Evolutionary conservation across 53 echinoderm and acorn worm species (phyloP).

Genomic region (Stichopus horrens): DNA sequence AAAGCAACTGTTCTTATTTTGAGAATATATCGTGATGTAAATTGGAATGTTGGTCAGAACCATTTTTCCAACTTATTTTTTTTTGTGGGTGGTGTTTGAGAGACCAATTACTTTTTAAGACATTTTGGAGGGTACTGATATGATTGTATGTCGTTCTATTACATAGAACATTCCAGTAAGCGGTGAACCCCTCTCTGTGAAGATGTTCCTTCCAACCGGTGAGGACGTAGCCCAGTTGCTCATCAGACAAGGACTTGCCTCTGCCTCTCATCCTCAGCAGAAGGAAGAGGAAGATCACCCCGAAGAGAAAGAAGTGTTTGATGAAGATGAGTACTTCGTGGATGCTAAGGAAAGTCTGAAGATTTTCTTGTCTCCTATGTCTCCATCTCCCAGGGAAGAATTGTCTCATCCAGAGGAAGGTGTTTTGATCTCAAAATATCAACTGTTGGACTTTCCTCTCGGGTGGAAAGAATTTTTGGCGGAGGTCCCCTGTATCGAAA

Average conservation of each 20-base stretch:
- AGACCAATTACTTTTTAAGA: no score
- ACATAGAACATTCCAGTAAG: slow-evolving; percentile 44
- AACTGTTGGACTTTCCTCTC: slow-evolving; percentile 24
- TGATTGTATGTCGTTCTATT: not conserved
- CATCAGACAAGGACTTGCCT: slow-evolving; percentile 49
- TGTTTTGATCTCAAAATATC: not conserved
- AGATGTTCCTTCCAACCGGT: slow-evolving; percentile 62
- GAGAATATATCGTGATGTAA: no score
- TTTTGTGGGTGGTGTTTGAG: no score
- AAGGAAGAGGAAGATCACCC: not conserved
- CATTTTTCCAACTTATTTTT: no score
- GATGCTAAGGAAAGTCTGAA: not conserved
- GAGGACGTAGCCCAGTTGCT: slow-evolving; percentile 59
- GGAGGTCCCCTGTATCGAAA: slow-evolving; percentile 42
- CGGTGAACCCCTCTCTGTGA: slow-evolving; percentile 63
- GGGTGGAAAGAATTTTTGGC: slow-evolving; percentile 37
- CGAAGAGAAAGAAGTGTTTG: slow-evolving; percentile 4
- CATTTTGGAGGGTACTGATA: no score
- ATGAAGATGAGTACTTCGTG: slow-evolving; percentile 25
- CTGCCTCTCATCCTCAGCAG: not conserved
- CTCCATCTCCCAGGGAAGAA: not conserved
- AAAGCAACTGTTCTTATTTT: no score
- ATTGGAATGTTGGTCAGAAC: no score
- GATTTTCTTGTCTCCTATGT: not conserved
- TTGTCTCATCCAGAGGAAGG: not conserved